Base-by-base conservation (phyloP, 35 echinoderm and acorn worm species). In the Apostichopus californicus region DNA sequence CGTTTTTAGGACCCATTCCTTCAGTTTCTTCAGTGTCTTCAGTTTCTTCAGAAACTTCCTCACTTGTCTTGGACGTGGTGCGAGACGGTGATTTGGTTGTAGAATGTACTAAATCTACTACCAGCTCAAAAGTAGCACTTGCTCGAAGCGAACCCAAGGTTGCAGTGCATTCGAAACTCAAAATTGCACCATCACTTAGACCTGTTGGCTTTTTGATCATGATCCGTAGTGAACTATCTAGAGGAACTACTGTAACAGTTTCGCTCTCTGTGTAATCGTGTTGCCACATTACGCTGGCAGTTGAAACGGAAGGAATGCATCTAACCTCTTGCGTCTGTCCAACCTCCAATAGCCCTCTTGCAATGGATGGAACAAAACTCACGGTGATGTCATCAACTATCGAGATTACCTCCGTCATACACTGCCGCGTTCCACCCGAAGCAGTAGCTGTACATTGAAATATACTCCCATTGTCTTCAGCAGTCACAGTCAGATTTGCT, bases 111-210 rank as follows among this genome's bases (percentile, higher is more conserved):
- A 22, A 75, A 75, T 75, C 71, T n/a, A 75, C 71, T 20, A 18
- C 71, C 6, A 75, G 7, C n/a, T 75, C 14, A 22, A 75, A 75
- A 0, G 17, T 75, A 7, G 14, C 17, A 6, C 71, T 75, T 75
- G 71, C 71, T 75, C n/a, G 17, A 14, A 75, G n/a, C 71, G 14
- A 18, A 18, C 71, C 71, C 71, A 75, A 75, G 20, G 71, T 75
- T 75, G 71, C 71, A 75, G n/a, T n/a, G 6, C 71, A 75, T 21
- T 75, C 71, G n/a, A 75, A 75, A 22, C n/a, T 75, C 71, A 75
- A 18, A 21, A 75, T 13, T 24, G n/a, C 14, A 6, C 71, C 71
- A 75, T 75, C n/a, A 6, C 17, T 75, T 75, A 75, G 15, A 75
- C 14, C n/a, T n/a, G 71, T 75, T 18, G 15, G 6, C 1, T 18